Conservation (phyloP, 2,888 invertebrate genomes). For the Cistogaster globosa region DNA sequence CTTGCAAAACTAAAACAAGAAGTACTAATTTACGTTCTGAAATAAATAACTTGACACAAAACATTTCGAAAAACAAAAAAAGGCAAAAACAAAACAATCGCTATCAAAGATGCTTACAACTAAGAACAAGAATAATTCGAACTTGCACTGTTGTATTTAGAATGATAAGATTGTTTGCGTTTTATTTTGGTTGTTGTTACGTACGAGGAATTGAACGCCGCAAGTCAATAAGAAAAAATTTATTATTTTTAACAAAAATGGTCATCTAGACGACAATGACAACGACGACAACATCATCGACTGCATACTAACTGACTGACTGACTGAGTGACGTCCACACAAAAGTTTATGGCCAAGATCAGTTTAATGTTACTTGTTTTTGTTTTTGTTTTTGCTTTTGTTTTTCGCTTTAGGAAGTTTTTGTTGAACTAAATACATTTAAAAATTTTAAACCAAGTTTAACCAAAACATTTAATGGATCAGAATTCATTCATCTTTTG, state of each 20-base stretch:
- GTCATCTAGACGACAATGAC: slow-evolving; percentile 68
- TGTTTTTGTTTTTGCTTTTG: background rate
- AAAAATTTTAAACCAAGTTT: slow-evolving; percentile 24
- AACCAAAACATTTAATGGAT: slow-evolving; percentile 19
- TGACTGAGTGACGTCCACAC: slow-evolving; percentile 39
- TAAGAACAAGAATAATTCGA: background rate
- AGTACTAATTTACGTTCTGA: slow-evolving; percentile 34
- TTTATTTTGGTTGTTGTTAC: slow-evolving; percentile 18
- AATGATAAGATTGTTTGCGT: slow-evolving; percentile 52
- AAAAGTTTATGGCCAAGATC: slow-evolving; percentile 67
- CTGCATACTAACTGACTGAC: slow-evolving; percentile 31
- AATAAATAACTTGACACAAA: slow-evolving; percentile 52
- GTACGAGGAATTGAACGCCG: slow-evolving; percentile 15
- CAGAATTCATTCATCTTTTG: slow-evolving; percentile 1
- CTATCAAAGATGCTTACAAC: slow-evolving; percentile 32
- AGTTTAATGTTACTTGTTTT: slow-evolving; percentile 49
- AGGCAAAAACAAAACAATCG: slow-evolving; percentile 37
- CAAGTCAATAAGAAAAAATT: slow-evolving; percentile 57
- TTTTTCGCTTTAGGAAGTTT: background rate
- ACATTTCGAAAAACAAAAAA: slow-evolving; percentile 15
- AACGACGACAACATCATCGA: slow-evolving; percentile 6
- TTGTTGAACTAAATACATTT: slow-evolving; percentile 5
- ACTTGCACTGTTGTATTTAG: slow-evolving; percentile 22
- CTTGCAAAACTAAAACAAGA: background rate
- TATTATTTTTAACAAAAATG: slow-evolving; percentile 66